Percentiles rank a stretch among this genome's conserved stretches.
These are phyloP conservation scores for Crenichthys baileyi DNA, from an alignment of 2,797 vertebrate genomes.

Conservation along the genomic window DNA sequence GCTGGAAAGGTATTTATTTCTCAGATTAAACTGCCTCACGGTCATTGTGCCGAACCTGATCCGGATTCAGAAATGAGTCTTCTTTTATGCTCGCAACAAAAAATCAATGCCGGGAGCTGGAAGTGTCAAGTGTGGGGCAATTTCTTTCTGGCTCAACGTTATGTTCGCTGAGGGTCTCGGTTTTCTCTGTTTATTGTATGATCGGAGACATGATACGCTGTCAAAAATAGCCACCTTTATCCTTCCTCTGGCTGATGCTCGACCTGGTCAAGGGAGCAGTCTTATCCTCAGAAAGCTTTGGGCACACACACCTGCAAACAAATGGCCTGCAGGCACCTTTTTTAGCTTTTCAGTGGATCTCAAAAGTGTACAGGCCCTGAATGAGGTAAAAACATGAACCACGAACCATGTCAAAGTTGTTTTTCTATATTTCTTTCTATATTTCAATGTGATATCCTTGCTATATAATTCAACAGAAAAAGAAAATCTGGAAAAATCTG, in stretches of 20 bases:
- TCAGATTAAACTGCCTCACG: constrained; percentile 17
- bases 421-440: not conserved
- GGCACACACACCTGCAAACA: constrained; percentile 18
- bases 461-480: not conserved
- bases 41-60: not conserved
- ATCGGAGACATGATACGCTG: constrained; percentile 41
- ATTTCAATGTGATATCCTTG: not conserved
- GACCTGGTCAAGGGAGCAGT: not conserved
- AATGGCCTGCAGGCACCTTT: not conserved
- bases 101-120: constrained; percentile 6
- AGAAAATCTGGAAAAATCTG: not conserved
- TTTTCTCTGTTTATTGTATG: constrained; percentile 42
- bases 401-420: not conserved
- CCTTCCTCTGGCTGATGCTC: constrained; percentile 22
- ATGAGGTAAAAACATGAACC: too few relatives aligned
- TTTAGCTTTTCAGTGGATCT: too few relatives aligned
- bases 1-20: not conserved
- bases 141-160: constrained; percentile 37
- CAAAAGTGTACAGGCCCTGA: too few relatives aligned
- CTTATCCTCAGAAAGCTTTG: constrained; percentile 11
- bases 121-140: constrained; percentile 29
- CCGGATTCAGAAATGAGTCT: constrained; percentile 10
- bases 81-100: constrained; percentile 7
- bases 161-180: constrained; percentile 31
- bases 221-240: constrained; percentile 40